Evolutionary conservation across 2,113 vertebrate species (phyloP).

Genomic region (Polyodon spathula): DNA sequence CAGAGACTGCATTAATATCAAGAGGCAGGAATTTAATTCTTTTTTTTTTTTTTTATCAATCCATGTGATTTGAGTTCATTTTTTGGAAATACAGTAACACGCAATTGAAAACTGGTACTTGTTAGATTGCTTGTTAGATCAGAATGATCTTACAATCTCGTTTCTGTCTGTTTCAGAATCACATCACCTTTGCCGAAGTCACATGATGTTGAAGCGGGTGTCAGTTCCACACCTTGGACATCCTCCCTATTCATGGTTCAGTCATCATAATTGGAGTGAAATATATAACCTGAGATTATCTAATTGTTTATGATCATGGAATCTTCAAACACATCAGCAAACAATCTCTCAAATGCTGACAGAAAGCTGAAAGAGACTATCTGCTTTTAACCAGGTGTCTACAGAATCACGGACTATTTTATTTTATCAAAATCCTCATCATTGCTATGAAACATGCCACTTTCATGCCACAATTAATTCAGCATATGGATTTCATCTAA

Average conservation of each 20-base stretch:
- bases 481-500: too few relatives aligned
- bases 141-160: background rate
- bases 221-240: constrained; percentile 56
- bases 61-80: background rate
- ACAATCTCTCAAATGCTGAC: constrained; percentile 7
- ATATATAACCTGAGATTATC: constrained; percentile 34
- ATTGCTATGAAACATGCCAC: too few relatives aligned
- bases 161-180: constrained; percentile 56
- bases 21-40: too few relatives aligned
- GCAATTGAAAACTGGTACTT: background rate
- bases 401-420: too few relatives aligned
- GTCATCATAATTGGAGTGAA: constrained; percentile 53
- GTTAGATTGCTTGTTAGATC: background rate
- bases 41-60: background rate
- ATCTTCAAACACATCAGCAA: constrained; percentile 4
- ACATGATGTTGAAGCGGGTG: constrained; percentile 67
- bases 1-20: too few relatives aligned
- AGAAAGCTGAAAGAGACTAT: constrained; percentile 5
- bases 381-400: background rate
- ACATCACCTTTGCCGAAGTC: constrained; percentile 79
- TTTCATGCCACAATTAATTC: too few relatives aligned
- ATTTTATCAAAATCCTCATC: too few relatives aligned
- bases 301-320: constrained; percentile 23
- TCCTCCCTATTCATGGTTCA: constrained; percentile 64
- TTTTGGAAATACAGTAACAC: background rate